Base-by-base conservation (phyloP, 2,797 vertebrate species). In the Myotis findleyi region DNA sequence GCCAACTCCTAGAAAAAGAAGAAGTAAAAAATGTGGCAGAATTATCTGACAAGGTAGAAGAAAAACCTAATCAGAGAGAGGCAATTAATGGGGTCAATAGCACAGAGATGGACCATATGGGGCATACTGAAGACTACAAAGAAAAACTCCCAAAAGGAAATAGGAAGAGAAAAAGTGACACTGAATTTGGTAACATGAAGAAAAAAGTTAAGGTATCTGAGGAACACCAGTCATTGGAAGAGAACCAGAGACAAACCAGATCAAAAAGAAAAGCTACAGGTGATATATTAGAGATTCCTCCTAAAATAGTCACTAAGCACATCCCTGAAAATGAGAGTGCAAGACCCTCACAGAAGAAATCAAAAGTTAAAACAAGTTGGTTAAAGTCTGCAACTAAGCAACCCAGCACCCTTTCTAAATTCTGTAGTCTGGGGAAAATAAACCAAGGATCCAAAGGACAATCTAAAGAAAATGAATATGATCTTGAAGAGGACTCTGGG, bases 341-440 rank as follows among this genome's bases (percentile, higher is more conserved):
- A 38, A 99, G 98, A 94, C 96, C 97, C 0, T 98, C 98, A 0
- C 99, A 99, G 96, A 99, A 98, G 59, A 99, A 99, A 98, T 99
- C 99, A 76, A 98, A 98, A 80, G 97, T 98, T 6, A 98, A 98
- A 94, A 95, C 99, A 91, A 98, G 99, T 97, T 99, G 99, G 99
- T 98, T 99, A 83, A 99, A 98, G 96, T 98, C 99, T 9, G 98
- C 99, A 1, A 98, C 98, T 94, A 99, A 99, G 90, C 99, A 99
- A 95, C 99, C 99, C 14, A 99, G 99, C 93, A 99, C 99, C 95
- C 99, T 99, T 96, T 99, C 99, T 36, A 99, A 99, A 98, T 99
- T 99, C 92, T 98, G 99, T 96, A 99, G 99, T 66, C 98, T 99
- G 94, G 99, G 99, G 7, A 99, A 99, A 96, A 96, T 99, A 96